Conservation (phyloP, 2,113 vertebrate species). For the Laterallus jamaicensis region DNA sequence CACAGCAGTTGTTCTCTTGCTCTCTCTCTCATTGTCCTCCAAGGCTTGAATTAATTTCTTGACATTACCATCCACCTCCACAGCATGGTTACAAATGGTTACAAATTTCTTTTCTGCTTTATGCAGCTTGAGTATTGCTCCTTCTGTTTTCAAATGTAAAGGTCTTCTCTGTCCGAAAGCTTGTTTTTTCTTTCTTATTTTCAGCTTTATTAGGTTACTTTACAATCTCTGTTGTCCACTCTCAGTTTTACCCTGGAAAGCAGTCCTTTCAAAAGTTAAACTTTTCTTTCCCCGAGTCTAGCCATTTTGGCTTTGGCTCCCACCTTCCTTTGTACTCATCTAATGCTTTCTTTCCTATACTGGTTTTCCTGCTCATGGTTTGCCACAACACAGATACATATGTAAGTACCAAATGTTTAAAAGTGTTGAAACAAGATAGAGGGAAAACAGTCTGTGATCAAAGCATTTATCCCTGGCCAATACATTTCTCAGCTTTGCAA, state of each 20-base stretch:
- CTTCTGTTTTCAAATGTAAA: not conserved
- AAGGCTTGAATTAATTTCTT: not conserved
- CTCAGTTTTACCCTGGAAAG: not conserved
- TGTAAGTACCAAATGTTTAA: not conserved
- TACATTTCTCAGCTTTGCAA: not conserved
- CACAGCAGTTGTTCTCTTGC: not conserved
- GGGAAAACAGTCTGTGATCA: not conserved
- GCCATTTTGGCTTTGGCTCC: not conserved
- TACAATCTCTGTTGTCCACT: not conserved
- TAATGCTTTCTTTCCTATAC: not conserved
- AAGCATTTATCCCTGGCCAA: not conserved
- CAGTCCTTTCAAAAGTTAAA: not conserved
- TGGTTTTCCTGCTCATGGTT: not conserved
- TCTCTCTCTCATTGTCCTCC: not conserved
- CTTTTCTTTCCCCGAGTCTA: not conserved
- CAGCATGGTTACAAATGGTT: not conserved
- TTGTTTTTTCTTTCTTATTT: not conserved
- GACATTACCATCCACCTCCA: not conserved
- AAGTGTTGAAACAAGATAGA: not conserved
- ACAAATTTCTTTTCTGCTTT: not conserved
- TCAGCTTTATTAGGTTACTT: not conserved
- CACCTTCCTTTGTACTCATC: not conserved
- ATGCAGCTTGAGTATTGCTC: not conserved
- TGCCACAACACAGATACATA: not conserved
- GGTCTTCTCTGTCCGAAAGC: not conserved